These are phyloP conservation scores for Idaea biselata DNA, from an alignment of 2,888 invertebrate species.

Conservation along the genomic window DNA sequence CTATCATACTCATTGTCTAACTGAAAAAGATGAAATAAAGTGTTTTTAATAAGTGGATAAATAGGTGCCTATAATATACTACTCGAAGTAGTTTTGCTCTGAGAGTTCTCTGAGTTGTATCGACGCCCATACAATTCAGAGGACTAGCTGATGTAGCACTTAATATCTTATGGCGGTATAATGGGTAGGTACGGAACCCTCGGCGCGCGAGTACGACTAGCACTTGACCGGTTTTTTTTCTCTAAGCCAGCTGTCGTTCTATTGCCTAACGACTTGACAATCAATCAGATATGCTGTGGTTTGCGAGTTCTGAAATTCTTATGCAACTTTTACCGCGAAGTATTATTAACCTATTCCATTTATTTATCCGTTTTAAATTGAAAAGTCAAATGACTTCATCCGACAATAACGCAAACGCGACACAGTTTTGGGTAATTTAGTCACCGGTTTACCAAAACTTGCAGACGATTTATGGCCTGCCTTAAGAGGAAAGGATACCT, in stretches of 20 bases:
- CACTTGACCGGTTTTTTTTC: too few relatives aligned
- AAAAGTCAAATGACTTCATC: neutral
- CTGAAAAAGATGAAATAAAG: slow-evolving; percentile 54
- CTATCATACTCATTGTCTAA: slow-evolving; percentile 76
- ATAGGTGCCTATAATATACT: neutral
- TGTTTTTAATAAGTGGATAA: neutral
- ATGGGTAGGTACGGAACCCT: too few relatives aligned
- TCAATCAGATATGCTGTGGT: neutral
- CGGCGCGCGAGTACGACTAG: too few relatives aligned
- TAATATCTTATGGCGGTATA: too few relatives aligned
- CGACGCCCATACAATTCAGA: too few relatives aligned
- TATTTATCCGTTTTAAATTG: neutral
- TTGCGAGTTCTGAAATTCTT: neutral
- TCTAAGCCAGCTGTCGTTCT: neutral
- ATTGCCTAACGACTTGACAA: neutral
- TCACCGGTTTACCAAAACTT: neutral
- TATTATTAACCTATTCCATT: neutral
- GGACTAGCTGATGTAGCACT: too few relatives aligned
- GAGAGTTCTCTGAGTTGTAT: too few relatives aligned
- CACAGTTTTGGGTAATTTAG: neutral
- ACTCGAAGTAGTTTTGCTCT: neutral
- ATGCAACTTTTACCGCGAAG: neutral
- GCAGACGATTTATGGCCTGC: neutral
- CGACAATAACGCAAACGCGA: neutral
- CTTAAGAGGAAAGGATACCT: too few relatives aligned